Percentiles rank a stretch among this genome's conserved stretches.
These are phyloP conservation scores for Ochotona princeps DNA, from an alignment of 2,113 vertebrate species.

Conservation along the genomic window DNA sequence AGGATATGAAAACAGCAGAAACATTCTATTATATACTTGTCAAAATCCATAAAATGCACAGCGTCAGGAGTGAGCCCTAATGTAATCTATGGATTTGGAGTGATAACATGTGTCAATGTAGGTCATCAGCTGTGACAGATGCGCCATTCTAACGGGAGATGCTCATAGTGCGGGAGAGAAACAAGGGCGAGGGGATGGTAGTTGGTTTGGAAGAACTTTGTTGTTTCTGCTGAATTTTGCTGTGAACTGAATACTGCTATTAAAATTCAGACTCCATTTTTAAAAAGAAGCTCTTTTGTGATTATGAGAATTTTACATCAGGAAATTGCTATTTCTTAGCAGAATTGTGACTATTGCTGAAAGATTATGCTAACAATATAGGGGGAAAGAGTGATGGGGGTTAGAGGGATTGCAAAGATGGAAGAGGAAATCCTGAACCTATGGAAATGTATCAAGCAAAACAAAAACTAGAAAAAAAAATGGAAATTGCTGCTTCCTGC, in stretches of 20 bases:
- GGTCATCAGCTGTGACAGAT: neutral
- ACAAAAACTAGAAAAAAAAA: no score
- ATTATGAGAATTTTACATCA: neutral
- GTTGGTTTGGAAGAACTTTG: neutral
- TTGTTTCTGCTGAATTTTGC: neutral
- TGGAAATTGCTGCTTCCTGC: neutral
- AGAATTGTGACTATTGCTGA: no score
- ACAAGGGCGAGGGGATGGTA: fast-evolving
- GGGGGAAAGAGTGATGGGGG: no score
- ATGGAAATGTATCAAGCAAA: no score
- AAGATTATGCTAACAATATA: no score
- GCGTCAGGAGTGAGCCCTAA: neutral
- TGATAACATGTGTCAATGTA: neutral
- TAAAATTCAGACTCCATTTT: neutral
- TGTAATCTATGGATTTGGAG: neutral
- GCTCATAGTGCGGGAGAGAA: neutral
- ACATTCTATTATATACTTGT: neutral
- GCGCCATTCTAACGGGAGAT: no score
- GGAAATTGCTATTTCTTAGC: neutral
- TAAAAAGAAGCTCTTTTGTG: neutral
- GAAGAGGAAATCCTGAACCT: no score
- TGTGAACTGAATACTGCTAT: neutral
- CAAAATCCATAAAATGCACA: neutral
- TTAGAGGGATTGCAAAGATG: no score
- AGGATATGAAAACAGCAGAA: neutral